Base-by-base conservation (phyloP, 2,888 invertebrate species). In the Cloeon dipterum region DNA sequence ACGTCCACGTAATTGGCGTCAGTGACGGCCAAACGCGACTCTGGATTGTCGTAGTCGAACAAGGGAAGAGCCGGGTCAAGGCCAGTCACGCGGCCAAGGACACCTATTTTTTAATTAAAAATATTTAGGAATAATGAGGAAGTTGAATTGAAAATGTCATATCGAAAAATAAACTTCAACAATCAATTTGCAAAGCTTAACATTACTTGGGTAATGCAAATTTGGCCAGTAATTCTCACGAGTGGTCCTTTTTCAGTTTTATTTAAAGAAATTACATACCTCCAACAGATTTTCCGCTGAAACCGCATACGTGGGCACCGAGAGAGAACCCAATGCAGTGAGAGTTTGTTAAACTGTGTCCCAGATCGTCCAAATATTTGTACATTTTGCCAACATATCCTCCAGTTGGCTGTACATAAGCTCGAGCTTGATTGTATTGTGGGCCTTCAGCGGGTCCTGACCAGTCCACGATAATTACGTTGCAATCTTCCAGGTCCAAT, bases 381-480 rank as follows among this genome's bases (percentile, higher is more conserved):
- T 35, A 18, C n/a, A 39, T 18, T 13, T 19, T 20, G 16, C 35
- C 39, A n/a, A 39, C 20, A 29, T 39, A 35, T 14, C 16, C 20
- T 8, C 39, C 39, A 4, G 29, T 20, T 8, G 18, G 14, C 3
- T 14, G 14, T 5, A 26, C 20, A 32, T 47, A 47, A 26, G 44
- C 46, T 10, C 44, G 39, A 7, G 46, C 46, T 20, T 41, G 39
- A n/a, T 47, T 40, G 32, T 48, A 48, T 16, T 42, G 43, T 5
- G 29, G 29, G 11, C 41, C 33, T n/a, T 36, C 42, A 26, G 49
- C 49, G 13, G 48, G 47, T 5, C 43, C 42, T 1, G 42, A 41
- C 50, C 50, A 50, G 33, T 50, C 49, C 11, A 50, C 47, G 21
- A 42, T 35, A 18, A 50, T 44, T 11, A 50, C 41, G 35, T 49